A percentile compares a stretch with the other conserved stretches of the same genome.
Evolutionary conservation across 2,888 invertebrate genomes (phyloP).

Genomic region (Polydrusus cervinus): DNA sequence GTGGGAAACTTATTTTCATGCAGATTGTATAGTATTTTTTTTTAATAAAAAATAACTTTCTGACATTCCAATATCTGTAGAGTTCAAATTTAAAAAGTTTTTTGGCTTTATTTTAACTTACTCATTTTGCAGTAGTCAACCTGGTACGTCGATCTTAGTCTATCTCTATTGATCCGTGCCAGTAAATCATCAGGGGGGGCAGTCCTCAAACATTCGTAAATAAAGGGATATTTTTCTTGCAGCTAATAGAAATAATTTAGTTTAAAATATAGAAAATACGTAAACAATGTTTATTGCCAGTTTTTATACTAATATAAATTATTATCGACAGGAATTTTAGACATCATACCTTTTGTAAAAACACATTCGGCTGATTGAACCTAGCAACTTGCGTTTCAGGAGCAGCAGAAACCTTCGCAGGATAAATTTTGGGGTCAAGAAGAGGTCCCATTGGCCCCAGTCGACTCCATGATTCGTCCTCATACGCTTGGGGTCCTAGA

Average conservation of each 20-base stretch:
- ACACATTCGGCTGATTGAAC: slow-evolving; percentile 77
- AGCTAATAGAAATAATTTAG: slow-evolving; percentile 69
- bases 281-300: too few relatives aligned
- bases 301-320: too few relatives aligned
- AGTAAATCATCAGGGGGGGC: slow-evolving; percentile 76
- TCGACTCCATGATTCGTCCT: slow-evolving; percentile 70
- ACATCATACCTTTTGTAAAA: slow-evolving; percentile 73
- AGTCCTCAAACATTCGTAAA: slow-evolving; percentile 77
- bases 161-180: slow-evolving; percentile 76
- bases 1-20: too few relatives aligned
- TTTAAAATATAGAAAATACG: slow-evolving; percentile 43
- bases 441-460: slow-evolving; percentile 76
- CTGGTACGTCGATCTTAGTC: slow-evolving; percentile 78
- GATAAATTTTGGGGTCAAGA: slow-evolving; percentile 77
- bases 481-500: slow-evolving; percentile 63
- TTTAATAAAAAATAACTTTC: too few relatives aligned
- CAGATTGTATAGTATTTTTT: too few relatives aligned
- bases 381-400: slow-evolving; percentile 75
- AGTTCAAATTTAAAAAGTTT: too few relatives aligned
- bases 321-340: too few relatives aligned
- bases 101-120: slow-evolving; percentile 61
- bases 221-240: slow-evolving; percentile 78
- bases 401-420: slow-evolving; percentile 74
- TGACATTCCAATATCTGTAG: too few relatives aligned
- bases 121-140: slow-evolving; percentile 75